phyloP scores from a whole-genome alignment of 1,140 invertebrate species.

The Venturia canescens region DNA sequence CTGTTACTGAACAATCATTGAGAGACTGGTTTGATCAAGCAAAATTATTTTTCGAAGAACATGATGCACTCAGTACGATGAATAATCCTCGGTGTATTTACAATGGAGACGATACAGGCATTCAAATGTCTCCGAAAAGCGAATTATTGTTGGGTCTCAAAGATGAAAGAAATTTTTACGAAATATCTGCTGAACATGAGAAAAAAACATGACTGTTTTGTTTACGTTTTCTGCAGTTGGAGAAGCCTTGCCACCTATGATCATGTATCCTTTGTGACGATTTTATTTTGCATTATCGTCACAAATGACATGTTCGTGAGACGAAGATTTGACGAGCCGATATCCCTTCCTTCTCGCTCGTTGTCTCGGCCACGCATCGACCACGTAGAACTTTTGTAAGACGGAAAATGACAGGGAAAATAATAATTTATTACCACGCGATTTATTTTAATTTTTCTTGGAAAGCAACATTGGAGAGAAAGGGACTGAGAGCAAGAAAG shows the following conservation, averaged over 20 bases:
- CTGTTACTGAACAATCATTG: conserved; percentile 61
- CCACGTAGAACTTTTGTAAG: no score
- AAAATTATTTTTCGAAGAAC: conserved; percentile 50
- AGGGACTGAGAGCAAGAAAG: no score
- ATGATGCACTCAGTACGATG: conserved; percentile 57
- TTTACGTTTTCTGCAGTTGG: conserved; percentile 60
- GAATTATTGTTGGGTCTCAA: conserved; percentile 64
- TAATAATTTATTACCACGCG: no score
- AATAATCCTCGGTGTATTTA: conserved; percentile 61
- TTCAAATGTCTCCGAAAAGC: conserved; percentile 65
- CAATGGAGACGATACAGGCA: conserved; percentile 68
- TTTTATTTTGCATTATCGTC: no score
- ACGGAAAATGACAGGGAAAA: no score
- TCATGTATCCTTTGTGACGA: conserved; percentile 60
- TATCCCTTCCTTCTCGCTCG: no score
- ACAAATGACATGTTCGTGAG: no score
- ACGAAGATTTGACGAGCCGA: no score
- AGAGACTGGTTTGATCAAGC: conserved; percentile 61
- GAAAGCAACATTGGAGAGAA: no score
- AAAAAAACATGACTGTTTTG: conserved; percentile 69
- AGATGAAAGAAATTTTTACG: conserved; percentile 64
- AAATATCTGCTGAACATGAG: conserved; percentile 61
- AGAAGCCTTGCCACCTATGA: conserved; percentile 58
- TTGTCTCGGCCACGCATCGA: no score
- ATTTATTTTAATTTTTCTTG: no score